Base-by-base conservation (phyloP, 2,888 invertebrate genomes). In the Corythucha ciliata region DNA sequence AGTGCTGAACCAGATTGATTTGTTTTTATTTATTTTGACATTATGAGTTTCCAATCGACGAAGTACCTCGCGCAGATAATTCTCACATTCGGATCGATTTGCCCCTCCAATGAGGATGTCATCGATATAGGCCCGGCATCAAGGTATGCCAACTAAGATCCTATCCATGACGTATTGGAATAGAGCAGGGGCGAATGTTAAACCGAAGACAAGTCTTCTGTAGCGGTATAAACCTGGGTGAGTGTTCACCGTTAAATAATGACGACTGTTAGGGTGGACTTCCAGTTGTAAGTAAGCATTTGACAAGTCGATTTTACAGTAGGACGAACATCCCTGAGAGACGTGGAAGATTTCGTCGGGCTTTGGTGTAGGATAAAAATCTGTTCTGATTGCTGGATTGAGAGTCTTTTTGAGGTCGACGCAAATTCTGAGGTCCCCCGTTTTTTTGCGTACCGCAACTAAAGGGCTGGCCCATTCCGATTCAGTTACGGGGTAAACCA, bases 321-420 rank as follows among this genome's bases (percentile, higher is more conserved):
- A n/a, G n/a, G n/a, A n/a, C n/a, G 56, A 53, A 24, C 59, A 59
- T 25, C 57, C 58, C 44, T 47, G 52, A 26, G 65, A 46, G 8
- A 54, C 53, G 3, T 61, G 58, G 55, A 63, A 63, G 42, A 66
- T 60, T 36, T 64, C 63, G 18, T 63, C 62, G 10, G 59, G 55
- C 45, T 55, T 47, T 1, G 64, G 65, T 47, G 66, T 58, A 10
- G 62, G 62, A 44, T 62, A 63, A 36, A 63, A 60, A 20, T 64
- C 62, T 20, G 56, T 54, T 32, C 62, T 53, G 22, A 63, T 40
- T 7, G 51, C 52, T 12, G 33, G 49, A 51, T 66, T 65, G 14
- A 62, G 10, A 0, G 64, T 62, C 39, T 54, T 56, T 50, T 64
- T 64, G 36, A 61, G 64, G 59, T 67, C 63, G 3, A 63, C 60